Percentiles rank a stretch among this genome's conserved stretches.
Conservation (phyloP, 2,888 invertebrate genomes). For the Rambutsinella grinnellia region DNA sequence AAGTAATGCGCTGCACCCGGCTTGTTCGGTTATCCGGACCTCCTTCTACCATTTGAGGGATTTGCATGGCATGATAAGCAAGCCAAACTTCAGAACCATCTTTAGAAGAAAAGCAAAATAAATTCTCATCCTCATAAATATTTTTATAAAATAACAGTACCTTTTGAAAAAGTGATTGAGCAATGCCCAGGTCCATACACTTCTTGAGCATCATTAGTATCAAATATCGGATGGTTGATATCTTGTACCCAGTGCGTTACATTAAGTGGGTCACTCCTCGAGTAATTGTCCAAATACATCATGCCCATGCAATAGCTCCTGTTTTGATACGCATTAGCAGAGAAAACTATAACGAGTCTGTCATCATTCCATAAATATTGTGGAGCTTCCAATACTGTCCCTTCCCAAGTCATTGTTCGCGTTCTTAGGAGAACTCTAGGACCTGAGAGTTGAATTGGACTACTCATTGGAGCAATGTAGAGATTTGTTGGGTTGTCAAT, state of each 20-base stretch:
- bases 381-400: slow-evolving; percentile 51
- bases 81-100: slow-evolving; percentile 31
- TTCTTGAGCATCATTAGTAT: slow-evolving; percentile 33
- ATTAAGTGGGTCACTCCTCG: slow-evolving; percentile 35
- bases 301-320: slow-evolving; percentile 58
- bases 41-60: slow-evolving; percentile 31
- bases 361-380: slow-evolving; percentile 43
- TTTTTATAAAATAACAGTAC: not conserved
- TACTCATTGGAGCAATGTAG: slow-evolving; percentile 60
- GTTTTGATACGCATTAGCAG: slow-evolving; percentile 39
- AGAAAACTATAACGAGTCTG: slow-evolving; percentile 44
- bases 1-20: slow-evolving; percentile 24
- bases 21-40: slow-evolving; percentile 43
- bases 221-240: slow-evolving; percentile 31
- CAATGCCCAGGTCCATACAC: slow-evolving; percentile 49
- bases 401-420: slow-evolving; percentile 53
- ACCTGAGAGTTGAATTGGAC: slow-evolving; percentile 48
- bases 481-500: slow-evolving; percentile 61
- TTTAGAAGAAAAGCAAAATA: slow-evolving; percentile 1
- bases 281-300: slow-evolving; percentile 58
- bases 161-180: slow-evolving; percentile 41
- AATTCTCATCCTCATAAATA: not conserved
- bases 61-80: slow-evolving; percentile 49
- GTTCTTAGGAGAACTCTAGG: slow-evolving; percentile 50
- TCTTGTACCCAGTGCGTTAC: slow-evolving; percentile 38